These are phyloP conservation scores for Seison nebaliae DNA, from an alignment of 1,140 invertebrate genomes.

Conservation along the genomic window DNA sequence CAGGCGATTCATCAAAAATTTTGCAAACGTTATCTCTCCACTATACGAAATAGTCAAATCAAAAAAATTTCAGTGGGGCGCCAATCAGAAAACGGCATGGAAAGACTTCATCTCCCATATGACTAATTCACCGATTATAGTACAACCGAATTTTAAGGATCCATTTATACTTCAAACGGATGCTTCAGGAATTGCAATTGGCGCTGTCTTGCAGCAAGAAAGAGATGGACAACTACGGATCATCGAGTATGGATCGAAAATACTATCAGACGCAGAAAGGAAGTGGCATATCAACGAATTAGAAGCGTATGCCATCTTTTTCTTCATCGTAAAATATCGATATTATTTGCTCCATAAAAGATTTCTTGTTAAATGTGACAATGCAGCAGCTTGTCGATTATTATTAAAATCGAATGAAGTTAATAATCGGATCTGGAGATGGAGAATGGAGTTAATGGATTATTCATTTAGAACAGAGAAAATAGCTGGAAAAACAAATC, in stretches of 20 bases:
- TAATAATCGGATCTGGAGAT: no score
- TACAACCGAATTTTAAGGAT: not conserved
- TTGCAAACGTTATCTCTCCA: slow-evolving; percentile 14
- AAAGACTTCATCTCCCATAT: slow-evolving; percentile 13
- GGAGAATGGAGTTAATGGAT: no score
- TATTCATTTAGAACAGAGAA: no score
- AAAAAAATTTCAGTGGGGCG: slow-evolving; percentile 13
- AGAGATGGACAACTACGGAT: not conserved
- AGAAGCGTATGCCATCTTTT: slow-evolving; percentile 6
- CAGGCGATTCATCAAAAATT: slow-evolving; percentile 13
- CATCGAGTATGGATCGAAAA: slow-evolving; percentile 2
- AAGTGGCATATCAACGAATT: not conserved
- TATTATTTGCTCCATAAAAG: slow-evolving; percentile 6
- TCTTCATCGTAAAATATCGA: not conserved
- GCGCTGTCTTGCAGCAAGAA: not conserved
- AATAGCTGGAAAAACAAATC: no score
- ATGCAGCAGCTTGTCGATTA: slow-evolving; percentile 7
- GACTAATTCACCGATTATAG: slow-evolving; percentile 11
- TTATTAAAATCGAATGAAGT: slow-evolving; percentile 2
- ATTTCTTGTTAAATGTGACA: slow-evolving; percentile 10
- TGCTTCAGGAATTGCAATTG: slow-evolving; percentile 3
- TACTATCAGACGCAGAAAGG: slow-evolving; percentile 1
- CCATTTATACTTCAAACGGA: slow-evolving; percentile 5
- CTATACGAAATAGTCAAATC: slow-evolving; percentile 14
- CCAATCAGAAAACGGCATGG: slow-evolving; percentile 14